Evolutionary conservation across 2,888 invertebrate genomes (phyloP), one percentile per base, ranked within the genome.

Genomic region (Tholera decimalis): DNA sequence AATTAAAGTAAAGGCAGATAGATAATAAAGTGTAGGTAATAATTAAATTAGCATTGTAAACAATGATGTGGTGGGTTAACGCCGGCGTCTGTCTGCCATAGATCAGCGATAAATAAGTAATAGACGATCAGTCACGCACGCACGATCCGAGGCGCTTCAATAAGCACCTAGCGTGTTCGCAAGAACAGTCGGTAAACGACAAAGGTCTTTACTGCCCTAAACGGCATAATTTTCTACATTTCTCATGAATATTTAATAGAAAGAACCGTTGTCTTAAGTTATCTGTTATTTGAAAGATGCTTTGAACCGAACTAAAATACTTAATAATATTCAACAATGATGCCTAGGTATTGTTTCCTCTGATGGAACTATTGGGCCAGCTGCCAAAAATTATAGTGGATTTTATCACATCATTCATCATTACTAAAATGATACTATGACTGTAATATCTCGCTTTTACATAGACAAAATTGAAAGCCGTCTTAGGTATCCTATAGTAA

Each of bases 1-100:
- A 74, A 77, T 72, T 62, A 64, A 67, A 47, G 56, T 35, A 56
- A 62, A 67, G 58, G 37, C 69, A 62, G 53, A 53, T 69, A 62
- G 53, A 53, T 53, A 70, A 56, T 79, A 49, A 61, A 47, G 55
- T 64, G 60, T 62, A 65, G 46, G n/a, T 43, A 78, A 72, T 77
- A 24, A 61, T 77, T 57, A 58, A 63, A 79, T 77, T 77, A 68
- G 68, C 70, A 71, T 78, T 46, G 56, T 60, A 75, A 73, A 79
- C 75, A 80, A 79, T 79, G 46, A 44, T 44, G 24, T 56, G 73
- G 70, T 70, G 64, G 71, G 62, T 63, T 73, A 77, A 76, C 83
- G 83, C 83, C 80, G 81, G 83, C 83, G 82, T 82, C 75, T 54
- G 69, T 47, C 53, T 74, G 63, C 53, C 73, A 75, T 57, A 71